These are phyloP conservation scores for Boleophthalmus pectinirostris DNA, from an alignment of 2,113 vertebrate genomes.

Conservation along the genomic window DNA sequence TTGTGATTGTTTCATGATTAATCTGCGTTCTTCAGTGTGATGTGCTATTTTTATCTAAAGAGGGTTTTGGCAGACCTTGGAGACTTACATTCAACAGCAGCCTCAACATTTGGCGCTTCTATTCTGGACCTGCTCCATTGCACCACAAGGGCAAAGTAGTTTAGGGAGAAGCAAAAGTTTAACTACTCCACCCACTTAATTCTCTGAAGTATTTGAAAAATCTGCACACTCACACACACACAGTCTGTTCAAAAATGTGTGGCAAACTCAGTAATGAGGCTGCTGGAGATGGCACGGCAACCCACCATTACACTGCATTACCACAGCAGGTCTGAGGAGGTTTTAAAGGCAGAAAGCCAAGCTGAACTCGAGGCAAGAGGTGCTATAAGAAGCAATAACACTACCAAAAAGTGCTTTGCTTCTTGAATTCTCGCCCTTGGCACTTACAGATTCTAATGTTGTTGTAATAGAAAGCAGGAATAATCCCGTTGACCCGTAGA, in stretches of 20 bases:
- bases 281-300: conserved; percentile 41
- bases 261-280: conserved; percentile 36
- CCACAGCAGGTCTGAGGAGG: conserved; percentile 35
- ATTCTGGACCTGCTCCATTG: conserved; percentile 38
- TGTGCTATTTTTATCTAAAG: neutral
- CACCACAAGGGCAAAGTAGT: conserved; percentile 42
- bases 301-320: conserved; percentile 34
- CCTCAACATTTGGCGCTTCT: conserved; percentile 38
- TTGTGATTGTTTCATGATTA: neutral
- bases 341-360: conserved; percentile 34
- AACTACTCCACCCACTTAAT: conserved; percentile 33
- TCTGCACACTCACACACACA: conserved; percentile 30
- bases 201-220: conserved; percentile 24
- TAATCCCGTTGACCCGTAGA: no score
- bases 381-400: conserved; percentile 18
- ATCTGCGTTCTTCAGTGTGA: conserved; percentile 38
- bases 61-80: conserved; percentile 27
- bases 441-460: conserved; percentile 3
- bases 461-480: neutral
- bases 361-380: conserved; percentile 28
- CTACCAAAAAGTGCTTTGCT: conserved; percentile 26
- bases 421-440: neutral
- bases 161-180: conserved; percentile 46
- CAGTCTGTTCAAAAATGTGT: conserved; percentile 22
- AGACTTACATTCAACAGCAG: conserved; percentile 33